These are phyloP conservation scores for Homarus americanus DNA, from an alignment of 1,140 invertebrate genomes.

Conservation along the genomic window DNA sequence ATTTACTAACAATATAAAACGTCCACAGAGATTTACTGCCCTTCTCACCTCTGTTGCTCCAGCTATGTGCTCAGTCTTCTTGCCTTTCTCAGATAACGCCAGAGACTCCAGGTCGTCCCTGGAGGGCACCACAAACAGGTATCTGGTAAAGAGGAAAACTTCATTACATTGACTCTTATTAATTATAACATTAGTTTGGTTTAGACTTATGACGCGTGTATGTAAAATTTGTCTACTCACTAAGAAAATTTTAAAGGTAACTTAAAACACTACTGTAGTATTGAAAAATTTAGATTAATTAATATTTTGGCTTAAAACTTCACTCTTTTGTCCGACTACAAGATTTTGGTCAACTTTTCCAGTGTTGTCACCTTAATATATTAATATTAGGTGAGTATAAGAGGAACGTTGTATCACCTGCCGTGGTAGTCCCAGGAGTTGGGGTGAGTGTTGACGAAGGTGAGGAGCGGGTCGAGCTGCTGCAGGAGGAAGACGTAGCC, in stretches of 20 bases:
- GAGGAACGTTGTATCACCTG: background rate
- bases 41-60: slow-evolving; percentile 13
- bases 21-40: background rate
- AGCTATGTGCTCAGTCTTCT: slow-evolving; percentile 40
- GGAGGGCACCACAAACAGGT: slow-evolving; percentile 26
- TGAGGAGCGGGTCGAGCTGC: background rate
- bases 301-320: too few species aligned
- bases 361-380: background rate
- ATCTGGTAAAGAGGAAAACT: background rate
- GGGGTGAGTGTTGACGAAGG: slow-evolving; percentile 26
- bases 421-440: slow-evolving; percentile 52
- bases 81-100: slow-evolving; percentile 16
- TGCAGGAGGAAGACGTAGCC: slow-evolving; percentile 21
- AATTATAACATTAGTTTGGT: background rate
- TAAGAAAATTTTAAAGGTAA: too few species aligned
- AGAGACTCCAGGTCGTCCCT: background rate
- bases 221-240: background rate
- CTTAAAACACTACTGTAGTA: background rate
- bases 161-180: background rate
- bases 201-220: background rate
- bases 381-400: background rate
- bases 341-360: background rate
- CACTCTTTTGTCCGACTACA: background rate
- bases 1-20: too few species aligned
- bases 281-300: background rate